phyloP scores from a whole-genome alignment of 1,140 invertebrate species.

The Leptoteleia sp. region DNA sequence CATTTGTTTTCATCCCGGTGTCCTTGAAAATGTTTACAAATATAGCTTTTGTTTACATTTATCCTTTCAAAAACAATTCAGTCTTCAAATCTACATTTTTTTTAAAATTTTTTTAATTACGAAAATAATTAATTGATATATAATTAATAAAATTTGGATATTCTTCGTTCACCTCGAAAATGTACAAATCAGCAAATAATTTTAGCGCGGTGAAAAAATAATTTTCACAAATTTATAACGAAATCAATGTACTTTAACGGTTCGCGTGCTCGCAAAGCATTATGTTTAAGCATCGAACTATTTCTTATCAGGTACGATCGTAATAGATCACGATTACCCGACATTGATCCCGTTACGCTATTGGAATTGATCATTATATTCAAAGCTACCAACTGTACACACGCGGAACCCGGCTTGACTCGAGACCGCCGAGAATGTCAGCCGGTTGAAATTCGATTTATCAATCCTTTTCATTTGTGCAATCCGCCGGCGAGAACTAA shows the following conservation, averaged over 20 bases:
- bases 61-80: too few relatives aligned
- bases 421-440: conserved; percentile 31
- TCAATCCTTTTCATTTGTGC: conserved; percentile 50
- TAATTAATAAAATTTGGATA: too few relatives aligned
- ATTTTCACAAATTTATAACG: too few relatives aligned
- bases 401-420: conserved; percentile 46
- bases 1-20: too few relatives aligned
- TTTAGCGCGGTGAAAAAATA: too few relatives aligned
- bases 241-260: conserved; percentile 23
- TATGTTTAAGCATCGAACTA: conserved; percentile 33
- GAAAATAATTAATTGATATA: too few relatives aligned
- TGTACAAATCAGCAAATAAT: too few relatives aligned
- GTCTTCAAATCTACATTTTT: too few relatives aligned
- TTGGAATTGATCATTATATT: conserved; percentile 54
- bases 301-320: conserved; percentile 33
- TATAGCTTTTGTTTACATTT: too few relatives aligned
- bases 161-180: too few relatives aligned
- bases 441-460: conserved; percentile 44
- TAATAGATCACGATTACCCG: conserved; percentile 63
- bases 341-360: conserved; percentile 62
- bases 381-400: conserved; percentile 47
- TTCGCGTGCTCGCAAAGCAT: conserved; percentile 6
- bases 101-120: too few relatives aligned
- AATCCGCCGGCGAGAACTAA: conserved; percentile 46
- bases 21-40: too few relatives aligned